Evolutionary conservation across 2,797 vertebrate genomes (phyloP), one percentile per base, ranked within the genome.

Genomic region (Taeniopygia guttata): DNA sequence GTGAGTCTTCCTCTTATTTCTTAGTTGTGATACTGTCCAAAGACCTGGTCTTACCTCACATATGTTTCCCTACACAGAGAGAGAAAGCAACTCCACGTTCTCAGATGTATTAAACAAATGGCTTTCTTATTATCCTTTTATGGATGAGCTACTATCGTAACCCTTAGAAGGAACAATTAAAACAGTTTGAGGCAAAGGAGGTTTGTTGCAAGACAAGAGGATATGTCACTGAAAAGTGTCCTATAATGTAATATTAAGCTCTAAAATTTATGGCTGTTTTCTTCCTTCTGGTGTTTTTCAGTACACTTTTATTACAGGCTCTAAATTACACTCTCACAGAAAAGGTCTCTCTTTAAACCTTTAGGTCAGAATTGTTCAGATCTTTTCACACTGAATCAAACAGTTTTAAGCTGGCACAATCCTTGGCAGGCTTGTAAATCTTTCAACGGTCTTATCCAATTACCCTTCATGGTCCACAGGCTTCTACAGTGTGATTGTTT

Each of bases 371-470:
- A 97, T 97, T 97, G 96, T 97, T 97, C 97, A 96, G 97, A 96
- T 97, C 96, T 97, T 97, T 98, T 97, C 97, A 97, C 96, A 97
- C 95, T 95, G 97, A 97, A 97, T 97, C 97, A 97, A 97, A 97
- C 87, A 96, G 95, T 95, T 97, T 97, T 97, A 98, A 98, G 97
- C 97, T 96, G 91, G 94, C 91, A 94, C 96, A 97, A 98, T 96
- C 97, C 92, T 96, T 97, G 96, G 96, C 97, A 98, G 94, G 90
- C 96, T 97, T 97, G 96, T 97, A 98, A 98, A 98, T 98, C 97
- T 97, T 97, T 97, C 97, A 96, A 94, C 97, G 97, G 97, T 97
- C 95, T 97, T 98, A 97, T 97, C 97, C 97, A 97, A 98, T 98
- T 98, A 98, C 96, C 95, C 96, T 97, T 98, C 97, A 97, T 91